Evolutionary conservation across 2,113 vertebrate species (phyloP), one percentile per base, ranked within the genome.

Genomic region (Scortum barcoo): DNA sequence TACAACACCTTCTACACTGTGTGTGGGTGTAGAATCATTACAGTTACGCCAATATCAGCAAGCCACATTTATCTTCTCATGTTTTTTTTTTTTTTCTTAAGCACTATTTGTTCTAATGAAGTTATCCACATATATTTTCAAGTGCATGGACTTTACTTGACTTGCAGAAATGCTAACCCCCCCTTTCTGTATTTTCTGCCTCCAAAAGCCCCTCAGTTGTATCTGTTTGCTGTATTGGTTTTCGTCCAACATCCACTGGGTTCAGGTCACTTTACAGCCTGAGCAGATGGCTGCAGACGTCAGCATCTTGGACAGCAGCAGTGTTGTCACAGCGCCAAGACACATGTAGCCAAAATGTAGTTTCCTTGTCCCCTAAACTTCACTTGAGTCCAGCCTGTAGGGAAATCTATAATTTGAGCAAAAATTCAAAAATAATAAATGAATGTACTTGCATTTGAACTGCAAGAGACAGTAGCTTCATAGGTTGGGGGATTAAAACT

Each of bases 251-350:
- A 28, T 66, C 50, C 50, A 16, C 50, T 53, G 17, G 36, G 74
- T 56, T 58, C 51, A 68, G 58, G 68, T 80, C 78, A 72, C 20
- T 36, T 22, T 72, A 69, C 40, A 57, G 70, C 68, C 8, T 9
- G 58, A 63, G 48, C 78, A 73, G 70, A 81, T 67, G 51, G 70
- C 40, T 67, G 60, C 48, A 54, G 10, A 42, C 73, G 13, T 9
- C 61, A 65, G 33, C 7, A 30, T 76, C 36, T 44, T 76, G 36
- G 57, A 33, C 57, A 44, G 77, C 57, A 44, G 26, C 66, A 38
- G 11, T 22, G 53, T n/a, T 78, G 67, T 53, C 67, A 62, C 16
- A 26, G 44, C 9, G 30, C 53, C 76, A 70, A 53, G 33, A 50
- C 19, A n/a, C 33, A 42, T 30, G 44, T 3, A 42, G 66, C 57